Percentiles rank a stretch among this genome's conserved stretches.
Conservation (phyloP, 2,113 vertebrate species). For the Oncorhynchus clarkii region DNA sequence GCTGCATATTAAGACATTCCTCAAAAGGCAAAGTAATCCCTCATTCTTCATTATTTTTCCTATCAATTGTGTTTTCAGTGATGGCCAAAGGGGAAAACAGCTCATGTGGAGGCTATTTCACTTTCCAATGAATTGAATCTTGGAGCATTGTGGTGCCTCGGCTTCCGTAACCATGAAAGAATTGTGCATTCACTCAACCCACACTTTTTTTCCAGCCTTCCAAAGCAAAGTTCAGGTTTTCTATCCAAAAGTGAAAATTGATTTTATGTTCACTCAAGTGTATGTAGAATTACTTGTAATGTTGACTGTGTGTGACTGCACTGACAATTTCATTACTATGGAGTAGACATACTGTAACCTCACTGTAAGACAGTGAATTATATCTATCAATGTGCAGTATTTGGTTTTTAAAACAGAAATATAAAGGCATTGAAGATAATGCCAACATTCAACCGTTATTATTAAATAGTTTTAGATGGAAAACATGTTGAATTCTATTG, state of each 20-base stretch:
- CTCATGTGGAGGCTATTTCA: constrained; percentile 1
- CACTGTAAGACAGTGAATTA: neutral
- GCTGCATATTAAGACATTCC: neutral
- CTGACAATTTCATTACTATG: constrained; percentile 2
- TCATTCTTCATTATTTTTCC: constrained; percentile 6
- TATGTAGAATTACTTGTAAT: constrained; percentile 1
- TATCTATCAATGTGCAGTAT: too few species aligned
- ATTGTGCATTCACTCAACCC: neutral
- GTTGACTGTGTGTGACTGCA: constrained; percentile 2
- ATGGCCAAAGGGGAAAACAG: neutral
- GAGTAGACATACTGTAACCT: neutral
- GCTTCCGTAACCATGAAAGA: neutral
- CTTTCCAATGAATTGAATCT: constrained; percentile 4
- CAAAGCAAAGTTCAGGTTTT: constrained; percentile 7
- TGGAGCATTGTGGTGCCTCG: neutral
- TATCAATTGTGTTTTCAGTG: neutral
- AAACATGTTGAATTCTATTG: neutral
- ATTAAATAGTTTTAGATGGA: neutral
- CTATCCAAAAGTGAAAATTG: constrained; percentile 10
- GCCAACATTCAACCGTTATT: neutral
- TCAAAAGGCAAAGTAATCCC: neutral
- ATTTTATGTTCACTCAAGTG: constrained; percentile 8
- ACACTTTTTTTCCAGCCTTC: neutral
- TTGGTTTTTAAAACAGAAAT: too few species aligned
- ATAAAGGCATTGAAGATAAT: neutral